These are phyloP conservation scores for Epinephelus coioides DNA, from an alignment of 2,797 vertebrate genomes.

Conservation along the genomic window DNA sequence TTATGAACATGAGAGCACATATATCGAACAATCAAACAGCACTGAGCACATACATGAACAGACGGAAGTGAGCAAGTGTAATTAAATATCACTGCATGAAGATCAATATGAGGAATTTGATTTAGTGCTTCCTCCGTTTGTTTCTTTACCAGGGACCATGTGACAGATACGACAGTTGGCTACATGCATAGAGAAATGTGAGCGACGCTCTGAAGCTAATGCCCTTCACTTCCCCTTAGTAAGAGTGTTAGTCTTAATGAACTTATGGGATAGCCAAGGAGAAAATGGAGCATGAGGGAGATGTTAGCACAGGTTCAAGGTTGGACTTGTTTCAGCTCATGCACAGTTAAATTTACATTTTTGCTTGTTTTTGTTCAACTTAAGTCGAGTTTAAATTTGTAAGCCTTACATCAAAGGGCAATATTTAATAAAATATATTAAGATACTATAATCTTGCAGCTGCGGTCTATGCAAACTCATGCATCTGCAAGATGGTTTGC, in stretches of 20 bases:
- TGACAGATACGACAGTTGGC: not conserved
- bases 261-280: conserved; percentile 63
- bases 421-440: not conserved
- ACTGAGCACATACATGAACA: not conserved
- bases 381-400: not conserved
- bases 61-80: not conserved
- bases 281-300: conserved; percentile 40
- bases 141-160: conserved; percentile 3
- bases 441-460: not conserved
- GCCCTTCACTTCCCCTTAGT: conserved; percentile 58
- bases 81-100: conserved; percentile 10
- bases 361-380: not conserved
- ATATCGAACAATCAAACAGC: not conserved
- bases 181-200: conserved; percentile 15
- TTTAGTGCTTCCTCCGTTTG: conserved; percentile 18
- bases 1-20: not conserved
- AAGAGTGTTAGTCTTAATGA: conserved; percentile 78
- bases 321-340: conserved; percentile 1
- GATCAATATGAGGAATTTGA: conserved; percentile 28
- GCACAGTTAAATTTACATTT: not conserved
- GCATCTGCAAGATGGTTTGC: not conserved
- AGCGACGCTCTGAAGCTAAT: conserved; percentile 33
- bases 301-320: conserved; percentile 35
- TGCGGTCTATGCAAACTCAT: not conserved
- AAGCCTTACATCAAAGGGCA: not conserved